These are phyloP conservation scores for Ahaetulla prasina DNA, from an alignment of 2,113 vertebrate genomes.

Conservation along the genomic window DNA sequence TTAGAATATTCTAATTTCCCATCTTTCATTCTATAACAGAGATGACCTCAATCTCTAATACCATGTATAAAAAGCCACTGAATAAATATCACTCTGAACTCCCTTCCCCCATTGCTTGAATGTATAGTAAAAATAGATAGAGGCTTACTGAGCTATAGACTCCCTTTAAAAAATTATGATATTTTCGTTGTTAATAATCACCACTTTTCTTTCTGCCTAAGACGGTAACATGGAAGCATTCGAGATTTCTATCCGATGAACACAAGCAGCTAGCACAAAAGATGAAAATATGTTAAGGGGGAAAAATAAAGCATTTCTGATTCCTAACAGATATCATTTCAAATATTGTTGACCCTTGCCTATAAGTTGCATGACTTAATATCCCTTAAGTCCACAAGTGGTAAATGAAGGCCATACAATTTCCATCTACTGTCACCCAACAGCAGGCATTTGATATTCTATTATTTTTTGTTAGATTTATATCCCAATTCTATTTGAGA, in stretches of 20 bases:
- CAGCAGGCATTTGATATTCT: background rate
- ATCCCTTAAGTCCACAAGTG: background rate
- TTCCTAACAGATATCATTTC: background rate
- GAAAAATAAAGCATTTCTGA: background rate
- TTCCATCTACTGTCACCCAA: background rate
- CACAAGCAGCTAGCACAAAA: background rate
- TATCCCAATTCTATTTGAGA: background rate
- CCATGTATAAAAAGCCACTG: background rate
- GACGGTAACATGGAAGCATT: background rate
- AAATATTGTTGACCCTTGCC: slow-evolving; percentile 5
- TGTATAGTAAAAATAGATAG: background rate
- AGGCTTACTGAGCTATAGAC: background rate
- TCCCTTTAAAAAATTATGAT: background rate
- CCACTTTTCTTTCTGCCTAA: background rate
- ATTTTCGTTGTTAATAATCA: background rate
- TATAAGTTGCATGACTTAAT: background rate
- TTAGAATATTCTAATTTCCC: background rate
- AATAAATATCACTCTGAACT: background rate
- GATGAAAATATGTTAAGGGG: background rate
- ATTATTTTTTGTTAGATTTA: background rate
- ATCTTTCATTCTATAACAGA: background rate
- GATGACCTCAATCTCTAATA: background rate
- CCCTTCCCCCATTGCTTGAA: background rate
- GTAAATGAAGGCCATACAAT: background rate
- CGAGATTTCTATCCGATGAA: background rate